These are phyloP conservation scores for Pantherophis alleghaniensis DNA, from an alignment of 2,797 vertebrate species.

Conservation along the genomic window DNA sequence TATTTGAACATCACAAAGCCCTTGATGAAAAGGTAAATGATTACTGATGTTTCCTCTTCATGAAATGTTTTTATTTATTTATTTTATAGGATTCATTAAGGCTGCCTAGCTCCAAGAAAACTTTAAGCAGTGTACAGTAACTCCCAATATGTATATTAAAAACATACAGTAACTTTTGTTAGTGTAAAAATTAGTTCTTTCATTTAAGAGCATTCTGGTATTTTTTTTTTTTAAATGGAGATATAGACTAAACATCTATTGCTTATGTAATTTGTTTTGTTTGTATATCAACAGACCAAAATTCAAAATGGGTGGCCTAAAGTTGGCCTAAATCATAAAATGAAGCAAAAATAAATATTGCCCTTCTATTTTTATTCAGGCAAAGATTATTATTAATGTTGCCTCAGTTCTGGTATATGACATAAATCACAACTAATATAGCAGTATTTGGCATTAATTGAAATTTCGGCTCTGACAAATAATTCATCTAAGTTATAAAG, in stretches of 20 bases:
- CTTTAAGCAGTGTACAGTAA: background rate
- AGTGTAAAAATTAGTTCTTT: background rate
- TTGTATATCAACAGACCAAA: background rate
- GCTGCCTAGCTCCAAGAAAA: background rate
- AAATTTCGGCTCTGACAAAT: background rate
- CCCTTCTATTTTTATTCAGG: background rate
- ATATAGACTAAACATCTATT: background rate
- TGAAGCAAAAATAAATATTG: background rate
- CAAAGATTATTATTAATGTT: background rate
- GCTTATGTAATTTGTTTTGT: background rate
- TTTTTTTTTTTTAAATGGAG: background rate
- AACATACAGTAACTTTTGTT: background rate
- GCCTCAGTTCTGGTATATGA: background rate
- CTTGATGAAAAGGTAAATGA: conserved; percentile 93
- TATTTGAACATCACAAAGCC: conserved; percentile 98
- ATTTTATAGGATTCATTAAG: background rate
- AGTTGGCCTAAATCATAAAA: background rate
- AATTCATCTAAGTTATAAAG: background rate
- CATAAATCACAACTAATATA: background rate
- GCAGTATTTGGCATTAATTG: background rate
- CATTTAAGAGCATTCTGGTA: background rate
- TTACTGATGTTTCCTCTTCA: background rate
- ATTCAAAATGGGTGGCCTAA: background rate
- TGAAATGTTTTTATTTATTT: background rate
- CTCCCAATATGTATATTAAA: background rate